Conservation (phyloP, 2,888 invertebrate species). For the Scaptomyza tumidula region DNA sequence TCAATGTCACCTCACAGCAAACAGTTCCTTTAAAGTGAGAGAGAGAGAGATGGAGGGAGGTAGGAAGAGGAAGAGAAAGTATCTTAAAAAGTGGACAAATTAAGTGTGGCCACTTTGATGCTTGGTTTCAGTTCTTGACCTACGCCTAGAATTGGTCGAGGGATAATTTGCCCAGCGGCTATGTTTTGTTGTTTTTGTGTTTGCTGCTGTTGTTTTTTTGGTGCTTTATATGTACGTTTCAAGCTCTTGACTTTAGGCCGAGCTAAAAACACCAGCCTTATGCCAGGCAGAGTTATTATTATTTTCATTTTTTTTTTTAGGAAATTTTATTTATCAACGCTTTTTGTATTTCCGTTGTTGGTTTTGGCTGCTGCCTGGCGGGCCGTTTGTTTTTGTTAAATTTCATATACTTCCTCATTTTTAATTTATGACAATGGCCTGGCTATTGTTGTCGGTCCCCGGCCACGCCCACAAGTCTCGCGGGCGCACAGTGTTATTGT, state of each 20-base stretch:
- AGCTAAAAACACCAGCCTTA: conserved; percentile 32
- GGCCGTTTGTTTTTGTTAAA: conserved; percentile 75
- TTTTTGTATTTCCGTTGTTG: conserved; percentile 72
- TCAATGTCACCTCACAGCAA: conserved; percentile 36
- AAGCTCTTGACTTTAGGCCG: conserved; percentile 44
- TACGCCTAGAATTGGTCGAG: conserved; percentile 15
- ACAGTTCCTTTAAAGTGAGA: conserved; percentile 32
- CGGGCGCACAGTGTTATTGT: conserved; percentile 68
- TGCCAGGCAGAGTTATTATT: conserved; percentile 29
- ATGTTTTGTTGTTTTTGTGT: background rate
- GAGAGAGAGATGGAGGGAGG: no score
- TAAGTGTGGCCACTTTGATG: conserved; percentile 25
- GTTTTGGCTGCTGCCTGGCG: conserved; percentile 52
- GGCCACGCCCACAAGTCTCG: conserved; percentile 28
- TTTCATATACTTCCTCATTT: conserved; percentile 78
- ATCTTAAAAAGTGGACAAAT: conserved; percentile 5
- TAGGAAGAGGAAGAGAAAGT: background rate
- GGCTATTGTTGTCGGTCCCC: conserved; percentile 61
- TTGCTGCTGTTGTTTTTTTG: background rate
- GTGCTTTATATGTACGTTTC: conserved; percentile 12
- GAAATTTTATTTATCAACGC: conserved; percentile 75
- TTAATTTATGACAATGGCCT: conserved; percentile 82
- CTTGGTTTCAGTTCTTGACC: conserved; percentile 39
- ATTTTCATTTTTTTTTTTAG: conserved; percentile 46
- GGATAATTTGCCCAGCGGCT: conserved; percentile 9